Evolutionary conservation across 2,888 invertebrate genomes (phyloP).

Genomic region (Fragum fragum): DNA sequence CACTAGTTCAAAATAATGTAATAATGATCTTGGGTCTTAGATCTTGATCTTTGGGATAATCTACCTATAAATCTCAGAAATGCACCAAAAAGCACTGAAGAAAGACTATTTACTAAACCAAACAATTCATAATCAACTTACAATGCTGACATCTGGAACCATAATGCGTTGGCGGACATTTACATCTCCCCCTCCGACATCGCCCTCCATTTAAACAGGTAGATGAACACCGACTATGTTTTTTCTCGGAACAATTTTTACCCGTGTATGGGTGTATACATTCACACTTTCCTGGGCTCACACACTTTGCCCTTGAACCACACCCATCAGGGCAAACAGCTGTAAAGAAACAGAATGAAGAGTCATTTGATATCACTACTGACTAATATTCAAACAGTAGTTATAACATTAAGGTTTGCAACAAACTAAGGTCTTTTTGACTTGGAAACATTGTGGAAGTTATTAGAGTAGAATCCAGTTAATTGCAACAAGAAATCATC

Average conservation of each 20-base stretch:
- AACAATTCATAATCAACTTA: conserved; percentile 62
- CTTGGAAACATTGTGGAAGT: too few species aligned
- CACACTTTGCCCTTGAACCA: conserved; percentile 80
- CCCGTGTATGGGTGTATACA: conserved; percentile 82
- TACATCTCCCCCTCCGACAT: conserved; percentile 82
- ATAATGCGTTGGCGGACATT: conserved; percentile 79
- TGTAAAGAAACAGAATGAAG: conserved; percentile 69
- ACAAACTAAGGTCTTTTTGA: too few species aligned
- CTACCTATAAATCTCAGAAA: background rate
- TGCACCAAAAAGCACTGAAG: background rate
- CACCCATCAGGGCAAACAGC: conserved; percentile 84
- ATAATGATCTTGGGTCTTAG: background rate
- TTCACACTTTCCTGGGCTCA: conserved; percentile 82
- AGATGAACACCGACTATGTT: conserved; percentile 68
- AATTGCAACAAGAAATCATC: too few species aligned
- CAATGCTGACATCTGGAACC: conserved; percentile 81
- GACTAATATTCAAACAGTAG: too few species aligned
- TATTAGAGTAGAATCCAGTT: too few species aligned
- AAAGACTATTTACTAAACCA: too few species aligned
- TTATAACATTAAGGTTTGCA: too few species aligned
- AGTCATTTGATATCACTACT: too few species aligned
- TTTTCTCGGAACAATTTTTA: conserved; percentile 74
- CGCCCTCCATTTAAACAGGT: conserved; percentile 82
- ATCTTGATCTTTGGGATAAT: background rate
- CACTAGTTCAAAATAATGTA: too few species aligned